Base-by-base conservation (phyloP, 2,797 vertebrate species). In the Brotogeris chrysoptera region DNA sequence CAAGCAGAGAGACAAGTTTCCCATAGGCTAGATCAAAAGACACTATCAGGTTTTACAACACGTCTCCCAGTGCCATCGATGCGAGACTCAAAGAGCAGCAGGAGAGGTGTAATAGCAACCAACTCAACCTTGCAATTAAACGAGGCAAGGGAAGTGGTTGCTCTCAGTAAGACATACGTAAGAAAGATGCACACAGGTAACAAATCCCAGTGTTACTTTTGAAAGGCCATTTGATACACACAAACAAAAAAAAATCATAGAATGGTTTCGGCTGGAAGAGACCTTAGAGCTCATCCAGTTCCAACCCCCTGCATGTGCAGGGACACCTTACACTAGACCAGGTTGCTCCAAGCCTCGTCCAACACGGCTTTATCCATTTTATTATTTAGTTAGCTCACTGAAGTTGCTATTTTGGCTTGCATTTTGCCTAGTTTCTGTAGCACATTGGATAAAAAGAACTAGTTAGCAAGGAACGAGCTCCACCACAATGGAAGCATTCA, bases 31-130 rank as follows among this genome's bases (percentile, higher is more conserved):
- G 36, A 95, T 82, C 71, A 93, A 80, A 94, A 94, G 79, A 38
- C 5, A 7, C 66, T 59, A 90, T 68, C 78, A 59, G 63, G 76
- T 88, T 96, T 94, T 90, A 95, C 76, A 68, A 64, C 47, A 25
- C 64, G 4, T 25, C 84, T 85, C 72, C 83, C 92, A 86, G 61
- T 1, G 0, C 49, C 71, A 60, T 13, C 61, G 30, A 11, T 1
- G 0, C 0, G 2, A 66, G 68, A 3, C 64, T 73, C 81, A 57
- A 65, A 44, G 55, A 70, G 52, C 39, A 66, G n/a, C 71, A 64
- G 79, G 64, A 91, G 60, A 80, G 72, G 47, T 44, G n/a, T 7
- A 80, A 70, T 11, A 66, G 50, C 1, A 1, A 86, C 32, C 92
- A 83, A 23, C 55, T 61, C 73, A 32, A 80, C 43, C 15, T 10